phyloP scores from a whole-genome alignment of 2,797 vertebrate species.

The Chrysocyon brachyurus region DNA sequence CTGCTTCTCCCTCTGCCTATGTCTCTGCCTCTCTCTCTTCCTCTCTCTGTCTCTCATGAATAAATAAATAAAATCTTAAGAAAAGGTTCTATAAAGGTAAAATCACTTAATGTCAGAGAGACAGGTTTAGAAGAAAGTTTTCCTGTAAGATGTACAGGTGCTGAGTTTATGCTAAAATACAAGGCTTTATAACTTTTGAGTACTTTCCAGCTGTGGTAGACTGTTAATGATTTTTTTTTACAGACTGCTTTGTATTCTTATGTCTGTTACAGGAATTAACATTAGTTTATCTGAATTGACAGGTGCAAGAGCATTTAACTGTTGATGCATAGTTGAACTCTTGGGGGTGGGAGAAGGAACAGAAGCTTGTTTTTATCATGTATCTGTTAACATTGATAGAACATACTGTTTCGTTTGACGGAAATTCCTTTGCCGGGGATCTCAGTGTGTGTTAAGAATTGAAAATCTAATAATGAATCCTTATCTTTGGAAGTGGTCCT shows the following conservation, averaged over 20 bases:
- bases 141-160: constrained; percentile 23
- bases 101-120: not conserved
- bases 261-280: not conserved
- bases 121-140: constrained; percentile 12
- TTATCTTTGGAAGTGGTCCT: constrained; percentile 66
- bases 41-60: no score
- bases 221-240: constrained; percentile 9
- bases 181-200: not conserved
- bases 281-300: constrained; percentile 72
- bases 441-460: constrained; percentile 50
- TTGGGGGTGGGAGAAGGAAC: constrained; percentile 45
- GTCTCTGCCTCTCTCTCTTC: no score
- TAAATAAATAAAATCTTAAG: no score
- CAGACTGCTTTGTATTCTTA: constrained; percentile 42
- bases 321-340: constrained; percentile 44
- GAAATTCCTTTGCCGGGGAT: constrained; percentile 64
- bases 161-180: constrained; percentile 29
- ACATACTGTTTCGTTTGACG: constrained; percentile 64
- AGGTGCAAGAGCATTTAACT: constrained; percentile 46
- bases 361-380: constrained; percentile 74
- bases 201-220: not conserved
- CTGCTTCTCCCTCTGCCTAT: no score
- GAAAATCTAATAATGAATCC: constrained; percentile 60
- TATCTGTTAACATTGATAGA: constrained; percentile 69
- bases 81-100: constrained; percentile 45